Evolutionary conservation across 2,888 invertebrate genomes (phyloP).

Genomic region (Tuberolachnus salignus): DNA sequence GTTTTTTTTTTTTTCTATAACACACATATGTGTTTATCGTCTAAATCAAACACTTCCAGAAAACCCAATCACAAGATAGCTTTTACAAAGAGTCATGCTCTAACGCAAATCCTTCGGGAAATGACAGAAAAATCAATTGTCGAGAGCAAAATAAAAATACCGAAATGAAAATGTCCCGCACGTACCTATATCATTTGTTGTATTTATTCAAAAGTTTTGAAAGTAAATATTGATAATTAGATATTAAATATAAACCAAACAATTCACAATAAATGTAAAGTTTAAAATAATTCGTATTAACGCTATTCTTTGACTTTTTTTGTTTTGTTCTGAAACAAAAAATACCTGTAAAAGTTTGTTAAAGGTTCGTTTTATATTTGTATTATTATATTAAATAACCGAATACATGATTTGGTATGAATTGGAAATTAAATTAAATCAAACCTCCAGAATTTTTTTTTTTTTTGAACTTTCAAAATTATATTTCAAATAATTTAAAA

Average conservation of each 20-base stretch:
- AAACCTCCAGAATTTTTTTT: too few relatives aligned
- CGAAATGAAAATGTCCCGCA: slow-evolving; percentile 3
- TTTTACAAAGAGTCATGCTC: slow-evolving; percentile 30
- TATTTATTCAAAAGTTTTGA: not conserved
- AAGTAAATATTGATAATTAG: not conserved
- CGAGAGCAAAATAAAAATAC: slow-evolving; percentile 4
- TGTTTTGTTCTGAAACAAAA: too few relatives aligned
- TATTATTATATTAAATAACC: too few relatives aligned
- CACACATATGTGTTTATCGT: not conserved
- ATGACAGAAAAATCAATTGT: slow-evolving; percentile 26
- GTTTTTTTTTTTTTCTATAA: slow-evolving; percentile 16
- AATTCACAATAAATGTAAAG: not conserved
- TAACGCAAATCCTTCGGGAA: slow-evolving; percentile 21
- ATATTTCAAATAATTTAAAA: too few relatives aligned
- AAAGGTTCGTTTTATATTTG: too few relatives aligned
- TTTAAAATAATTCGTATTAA: not conserved
- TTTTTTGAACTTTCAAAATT: too few relatives aligned
- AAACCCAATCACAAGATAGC: slow-evolving; percentile 38
- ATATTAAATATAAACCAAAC: not conserved
- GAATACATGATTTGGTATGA: too few relatives aligned
- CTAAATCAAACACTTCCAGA: slow-evolving; percentile 11
- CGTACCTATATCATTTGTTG: not conserved
- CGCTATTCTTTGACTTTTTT: not conserved
- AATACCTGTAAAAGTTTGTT: too few relatives aligned
- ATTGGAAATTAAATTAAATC: too few relatives aligned